Percentiles rank a stretch among this genome's conserved stretches.
These are phyloP conservation scores for Cyanoderma ruficeps DNA, from an alignment of 2,113 vertebrate genomes.

Conservation along the genomic window DNA sequence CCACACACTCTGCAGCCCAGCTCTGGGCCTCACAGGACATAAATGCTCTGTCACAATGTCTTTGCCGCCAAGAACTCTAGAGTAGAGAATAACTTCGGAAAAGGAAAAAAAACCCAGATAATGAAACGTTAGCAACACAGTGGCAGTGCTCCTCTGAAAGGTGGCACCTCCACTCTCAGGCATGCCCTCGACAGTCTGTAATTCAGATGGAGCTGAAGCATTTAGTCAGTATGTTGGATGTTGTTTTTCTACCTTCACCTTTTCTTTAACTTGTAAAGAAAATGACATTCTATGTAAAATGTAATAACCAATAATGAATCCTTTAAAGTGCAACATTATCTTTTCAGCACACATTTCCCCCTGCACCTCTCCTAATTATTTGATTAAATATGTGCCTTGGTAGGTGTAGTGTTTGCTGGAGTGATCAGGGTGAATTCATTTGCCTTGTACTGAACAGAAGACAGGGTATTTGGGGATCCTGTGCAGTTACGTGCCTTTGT, in stretches of 20 bases:
- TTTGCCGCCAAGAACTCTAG: background rate
- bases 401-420: conserved; percentile 30
- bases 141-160: conserved; percentile 5
- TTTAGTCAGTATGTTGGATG: background rate
- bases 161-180: conserved; percentile 3
- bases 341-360: conserved; percentile 55
- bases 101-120: background rate
- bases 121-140: background rate
- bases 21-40: background rate
- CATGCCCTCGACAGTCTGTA: conserved; percentile 5
- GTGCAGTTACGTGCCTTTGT: conserved; percentile 7
- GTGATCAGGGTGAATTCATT: conserved; percentile 50
- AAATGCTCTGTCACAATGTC: background rate
- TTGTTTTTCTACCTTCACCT: conserved; percentile 43
- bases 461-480: conserved; percentile 10
- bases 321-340: conserved; percentile 53
- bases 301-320: conserved; percentile 38
- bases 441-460: conserved; percentile 34
- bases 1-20: background rate
- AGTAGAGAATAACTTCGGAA: background rate
- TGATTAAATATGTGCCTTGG: conserved; percentile 43
- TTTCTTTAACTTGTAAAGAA: conserved; percentile 39
- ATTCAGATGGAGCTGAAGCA: conserved; percentile 31
- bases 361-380: conserved; percentile 33
- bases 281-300: conserved; percentile 53